Conservation (phyloP, 53 echinoderm and acorn worm genomes). For the Holothuria leucospilota region DNA sequence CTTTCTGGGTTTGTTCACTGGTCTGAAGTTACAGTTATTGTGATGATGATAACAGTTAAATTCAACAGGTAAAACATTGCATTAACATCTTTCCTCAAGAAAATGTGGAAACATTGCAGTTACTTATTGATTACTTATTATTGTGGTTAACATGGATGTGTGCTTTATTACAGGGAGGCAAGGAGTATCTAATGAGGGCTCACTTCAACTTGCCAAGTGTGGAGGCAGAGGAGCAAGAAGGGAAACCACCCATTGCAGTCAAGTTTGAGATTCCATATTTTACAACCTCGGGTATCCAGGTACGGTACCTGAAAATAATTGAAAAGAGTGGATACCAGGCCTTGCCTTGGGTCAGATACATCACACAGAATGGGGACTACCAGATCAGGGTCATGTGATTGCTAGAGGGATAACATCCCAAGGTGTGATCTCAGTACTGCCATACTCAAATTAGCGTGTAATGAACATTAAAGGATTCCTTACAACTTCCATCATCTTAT, state of each 20-base stretch:
- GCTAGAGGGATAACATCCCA: neutral
- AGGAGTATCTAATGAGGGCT: conserved; percentile 99
- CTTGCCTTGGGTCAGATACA: conserved; percentile 98
- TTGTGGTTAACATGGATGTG: neutral
- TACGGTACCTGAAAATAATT: conserved; percentile 97
- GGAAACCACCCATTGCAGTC: conserved; percentile 92
- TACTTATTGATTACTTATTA: neutral
- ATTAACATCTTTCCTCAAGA: neutral
- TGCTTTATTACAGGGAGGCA: conserved; percentile 77
- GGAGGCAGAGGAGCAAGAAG: conserved; percentile 88
- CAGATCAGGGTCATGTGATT: conserved; percentile 83
- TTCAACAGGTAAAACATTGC: neutral
- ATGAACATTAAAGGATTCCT: no score
- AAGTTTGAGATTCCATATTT: conserved; percentile 99
- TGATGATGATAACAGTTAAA: neutral
- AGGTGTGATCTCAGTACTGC: conserved; percentile 13
- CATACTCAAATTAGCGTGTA: neutral
- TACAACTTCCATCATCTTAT: no score
- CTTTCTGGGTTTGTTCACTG: no score
- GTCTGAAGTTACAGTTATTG: no score
- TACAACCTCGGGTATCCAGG: conserved; percentile 99
- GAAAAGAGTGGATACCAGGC: conserved; percentile 99
- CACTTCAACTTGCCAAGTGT: conserved; percentile 99
- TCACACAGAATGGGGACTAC: conserved; percentile 99
- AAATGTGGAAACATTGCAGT: neutral